Evolutionary conservation across 30 jellyfish, hydroid and myxozoan species (phyloP).

Genomic region (Mastigias papua): DNA sequence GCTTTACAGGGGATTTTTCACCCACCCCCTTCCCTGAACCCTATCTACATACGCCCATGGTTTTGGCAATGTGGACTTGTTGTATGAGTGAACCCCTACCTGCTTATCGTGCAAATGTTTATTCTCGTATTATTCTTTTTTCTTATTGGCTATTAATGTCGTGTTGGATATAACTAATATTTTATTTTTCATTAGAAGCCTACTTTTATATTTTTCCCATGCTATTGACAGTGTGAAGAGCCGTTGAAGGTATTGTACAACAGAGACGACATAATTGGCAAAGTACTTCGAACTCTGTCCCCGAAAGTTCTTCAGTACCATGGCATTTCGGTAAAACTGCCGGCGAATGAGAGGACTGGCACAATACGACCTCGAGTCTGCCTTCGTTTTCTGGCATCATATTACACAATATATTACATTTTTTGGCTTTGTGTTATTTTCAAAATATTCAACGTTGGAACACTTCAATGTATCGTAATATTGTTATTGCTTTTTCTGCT

Average conservation of each 20-base stretch:
- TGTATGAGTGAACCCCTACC: too few species aligned
- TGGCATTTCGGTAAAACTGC: conserved; percentile 57
- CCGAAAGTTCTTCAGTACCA: conserved; percentile 36
- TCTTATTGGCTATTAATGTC: too few species aligned
- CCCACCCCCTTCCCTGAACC: too few species aligned
- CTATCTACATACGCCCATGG: too few species aligned
- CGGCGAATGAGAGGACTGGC: conserved; percentile 24
- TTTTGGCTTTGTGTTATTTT: conserved; percentile 69
- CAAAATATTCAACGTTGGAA: conserved; percentile 61
- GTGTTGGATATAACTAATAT: too few species aligned
- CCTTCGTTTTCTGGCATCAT: conserved; percentile 82
- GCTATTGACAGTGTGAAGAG: conserved; percentile 44
- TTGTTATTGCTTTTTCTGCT: conserved; percentile 18
- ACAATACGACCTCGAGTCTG: conserved; percentile 72
- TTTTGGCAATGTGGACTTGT: too few species aligned
- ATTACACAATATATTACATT: conserved; percentile 73
- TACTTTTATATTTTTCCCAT: neutral
- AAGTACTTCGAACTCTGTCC: conserved; percentile 66
- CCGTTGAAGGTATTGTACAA: conserved; percentile 55
- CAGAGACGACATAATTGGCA: conserved; percentile 68
- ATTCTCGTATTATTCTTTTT: too few species aligned
- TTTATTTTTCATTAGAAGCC: neutral
- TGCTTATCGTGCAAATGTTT: too few species aligned
- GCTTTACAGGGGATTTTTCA: too few species aligned
- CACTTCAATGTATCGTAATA: neutral